Percentiles rank a stretch among this genome's conserved stretches.
Evolutionary conservation across 2,888 invertebrate genomes (phyloP).

Genomic region (Meghimatium bilineatum): DNA sequence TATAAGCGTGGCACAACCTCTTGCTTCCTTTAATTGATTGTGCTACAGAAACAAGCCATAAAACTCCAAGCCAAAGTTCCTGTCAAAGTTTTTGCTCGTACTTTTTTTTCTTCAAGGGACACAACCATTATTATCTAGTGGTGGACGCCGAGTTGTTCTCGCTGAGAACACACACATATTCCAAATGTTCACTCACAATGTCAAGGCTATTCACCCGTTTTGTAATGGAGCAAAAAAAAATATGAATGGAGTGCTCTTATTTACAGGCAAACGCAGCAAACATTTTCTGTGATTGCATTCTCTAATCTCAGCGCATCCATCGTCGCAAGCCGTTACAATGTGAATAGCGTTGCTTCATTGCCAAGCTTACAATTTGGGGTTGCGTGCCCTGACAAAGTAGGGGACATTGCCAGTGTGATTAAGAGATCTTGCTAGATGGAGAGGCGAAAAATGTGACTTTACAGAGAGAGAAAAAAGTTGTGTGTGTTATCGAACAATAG

Average conservation of each 20-base stretch:
- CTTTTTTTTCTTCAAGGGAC: background rate
- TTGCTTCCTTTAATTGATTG: constrained; percentile 24
- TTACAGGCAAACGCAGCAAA: constrained; percentile 17
- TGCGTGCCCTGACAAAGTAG: constrained; percentile 3
- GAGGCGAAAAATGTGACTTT: too few relatives aligned
- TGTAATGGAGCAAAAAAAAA: constrained; percentile 12
- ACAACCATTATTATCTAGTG: background rate
- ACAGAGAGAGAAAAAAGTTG: background rate
- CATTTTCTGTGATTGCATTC: constrained; percentile 32
- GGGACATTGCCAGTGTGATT: constrained; percentile 5
- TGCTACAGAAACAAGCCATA: constrained; percentile 4
- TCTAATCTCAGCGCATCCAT: constrained; percentile 24
- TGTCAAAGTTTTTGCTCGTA: background rate
- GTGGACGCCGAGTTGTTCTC: too few relatives aligned
- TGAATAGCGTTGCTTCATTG: constrained; percentile 12
- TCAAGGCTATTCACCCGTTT: background rate
- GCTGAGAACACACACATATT: background rate
- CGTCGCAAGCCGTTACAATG: constrained; percentile 15
- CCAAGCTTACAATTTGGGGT: constrained; percentile 7
- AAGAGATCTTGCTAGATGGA: too few relatives aligned
- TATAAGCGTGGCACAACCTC: background rate
- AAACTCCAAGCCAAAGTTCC: background rate
- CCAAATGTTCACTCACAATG: background rate
- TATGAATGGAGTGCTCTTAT: constrained; percentile 9
- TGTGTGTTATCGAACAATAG: too few relatives aligned